Base-by-base conservation (phyloP, 2,113 vertebrate genomes). In the Protobothrops mucrosquamatus region DNA sequence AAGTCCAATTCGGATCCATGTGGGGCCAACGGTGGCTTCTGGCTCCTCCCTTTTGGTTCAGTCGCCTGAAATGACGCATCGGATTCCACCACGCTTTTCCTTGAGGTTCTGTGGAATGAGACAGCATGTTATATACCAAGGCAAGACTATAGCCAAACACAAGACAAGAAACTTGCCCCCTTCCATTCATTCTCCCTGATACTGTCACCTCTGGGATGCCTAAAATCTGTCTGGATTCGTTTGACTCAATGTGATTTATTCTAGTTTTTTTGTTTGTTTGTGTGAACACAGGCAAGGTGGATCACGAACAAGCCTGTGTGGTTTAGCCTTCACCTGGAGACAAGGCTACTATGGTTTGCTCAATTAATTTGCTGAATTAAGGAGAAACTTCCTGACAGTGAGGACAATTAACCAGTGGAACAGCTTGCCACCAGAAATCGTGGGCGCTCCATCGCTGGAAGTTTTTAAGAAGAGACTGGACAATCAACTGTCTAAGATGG, bases 21-120 rank as follows among this genome's bases (percentile, higher is more conserved):
- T 94, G 93, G 97, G 0, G 97, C 96, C 74, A 96, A 89, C 0
- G 97, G 98, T 4, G 96, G 87, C 0, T 97, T 97, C 92, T 96
- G 97, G 20, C 85, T 91, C 26, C 90, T 95, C 59, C 89, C 81
- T 0, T 22, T 26, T 20, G 9, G 0, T 3, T 95, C 34, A 0
- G 90, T 24, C 0, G 34, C 2, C 2, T 56, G 89, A n/a, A 91
- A 46, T 0, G 3, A 10, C 3, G 51, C 91, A 64, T 94, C 91
- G 11, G 23, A 87, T 2, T 90, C 93, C 0, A 2, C 4, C 4
- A 93, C 46, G 1, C 85, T 91, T 1, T 51, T 94, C 91, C 96
- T 96, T 91, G 93, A 3, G 0, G 96, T 95, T 90, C 85, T 90
- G 29, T 1, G 43, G 46, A 23, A 43, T 0, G 34, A 87, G 48